Evolutionary conservation across 2,888 invertebrate species (phyloP).

Genomic region (Epiblema foenella): DNA sequence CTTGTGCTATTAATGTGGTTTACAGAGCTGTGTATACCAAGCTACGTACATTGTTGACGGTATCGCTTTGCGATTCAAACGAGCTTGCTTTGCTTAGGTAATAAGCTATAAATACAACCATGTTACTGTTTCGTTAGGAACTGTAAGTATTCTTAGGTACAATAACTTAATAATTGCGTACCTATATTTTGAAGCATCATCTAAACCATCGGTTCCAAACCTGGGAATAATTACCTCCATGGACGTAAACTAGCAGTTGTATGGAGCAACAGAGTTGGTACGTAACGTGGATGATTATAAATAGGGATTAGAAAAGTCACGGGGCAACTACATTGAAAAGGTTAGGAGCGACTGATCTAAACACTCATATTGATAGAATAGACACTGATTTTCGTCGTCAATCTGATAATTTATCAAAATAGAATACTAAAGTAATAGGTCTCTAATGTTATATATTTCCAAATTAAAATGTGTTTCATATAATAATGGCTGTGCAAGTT

Average conservation of each 20-base stretch:
- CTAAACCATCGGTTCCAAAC: too few species aligned
- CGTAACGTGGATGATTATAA: too few species aligned
- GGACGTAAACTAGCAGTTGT: too few species aligned
- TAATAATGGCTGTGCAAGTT: constrained; percentile 25
- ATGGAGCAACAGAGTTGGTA: too few species aligned
- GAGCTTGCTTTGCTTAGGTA: constrained; percentile 24
- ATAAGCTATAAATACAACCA: constrained; percentile 22
- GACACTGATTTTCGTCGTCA: too few species aligned
- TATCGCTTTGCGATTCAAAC: constrained; percentile 25
- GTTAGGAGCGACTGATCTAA: too few species aligned
- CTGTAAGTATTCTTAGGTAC: neutral
- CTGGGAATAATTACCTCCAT: too few species aligned
- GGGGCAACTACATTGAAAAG: too few species aligned
- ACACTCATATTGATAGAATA: too few species aligned
- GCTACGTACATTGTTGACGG: constrained; percentile 31
- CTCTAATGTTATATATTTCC: neutral
- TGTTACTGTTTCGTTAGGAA: neutral
- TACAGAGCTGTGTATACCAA: constrained; percentile 36
- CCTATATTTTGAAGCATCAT: neutral
- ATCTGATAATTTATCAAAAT: too few species aligned
- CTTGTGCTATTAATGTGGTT: constrained; percentile 44
- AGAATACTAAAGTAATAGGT: neutral
- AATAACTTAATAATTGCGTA: neutral
- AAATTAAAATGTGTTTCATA: neutral
- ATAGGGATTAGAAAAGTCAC: too few species aligned